Conservation (phyloP, 2,113 vertebrate genomes). For the Stercorarius parasiticus region DNA sequence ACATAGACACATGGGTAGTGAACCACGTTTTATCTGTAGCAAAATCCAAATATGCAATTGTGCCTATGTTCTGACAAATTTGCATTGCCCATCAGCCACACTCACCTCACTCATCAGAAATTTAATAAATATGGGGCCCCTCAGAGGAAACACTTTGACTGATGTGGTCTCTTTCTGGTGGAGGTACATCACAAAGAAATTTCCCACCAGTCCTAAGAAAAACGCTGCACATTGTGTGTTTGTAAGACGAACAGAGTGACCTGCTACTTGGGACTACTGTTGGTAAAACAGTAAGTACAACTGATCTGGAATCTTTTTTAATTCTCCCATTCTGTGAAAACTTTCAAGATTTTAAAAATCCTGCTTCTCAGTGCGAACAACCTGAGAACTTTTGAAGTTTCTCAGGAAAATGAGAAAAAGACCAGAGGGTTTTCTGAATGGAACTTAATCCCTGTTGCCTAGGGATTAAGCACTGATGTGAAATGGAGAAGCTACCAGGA, state of each 20-base stretch:
- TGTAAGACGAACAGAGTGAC: not conserved
- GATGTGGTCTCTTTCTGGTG: not conserved
- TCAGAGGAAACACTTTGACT: not conserved
- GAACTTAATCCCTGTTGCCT: not conserved
- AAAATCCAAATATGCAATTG: not conserved
- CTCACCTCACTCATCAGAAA: not conserved
- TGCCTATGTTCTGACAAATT: not conserved
- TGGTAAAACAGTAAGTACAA: not conserved
- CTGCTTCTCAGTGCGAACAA: not conserved
- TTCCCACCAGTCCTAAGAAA: not conserved
- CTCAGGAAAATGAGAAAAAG: not conserved
- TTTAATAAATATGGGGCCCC: not conserved
- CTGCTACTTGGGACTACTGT: not conserved
- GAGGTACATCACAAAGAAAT: not conserved
- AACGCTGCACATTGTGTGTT: not conserved
- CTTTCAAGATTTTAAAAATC: not conserved
- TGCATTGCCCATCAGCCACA: not conserved
- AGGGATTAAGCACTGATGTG: not conserved
- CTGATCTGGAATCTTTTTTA: not conserved
- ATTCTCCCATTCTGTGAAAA: not conserved
- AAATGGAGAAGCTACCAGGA: not conserved
- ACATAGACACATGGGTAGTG: not conserved
- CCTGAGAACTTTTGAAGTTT: not conserved
- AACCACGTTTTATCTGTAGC: not conserved
- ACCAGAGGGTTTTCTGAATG: fast-evolving